Evolutionary conservation across 2,113 vertebrate genomes (phyloP).

Genomic region (Phaetusa simplex): DNA sequence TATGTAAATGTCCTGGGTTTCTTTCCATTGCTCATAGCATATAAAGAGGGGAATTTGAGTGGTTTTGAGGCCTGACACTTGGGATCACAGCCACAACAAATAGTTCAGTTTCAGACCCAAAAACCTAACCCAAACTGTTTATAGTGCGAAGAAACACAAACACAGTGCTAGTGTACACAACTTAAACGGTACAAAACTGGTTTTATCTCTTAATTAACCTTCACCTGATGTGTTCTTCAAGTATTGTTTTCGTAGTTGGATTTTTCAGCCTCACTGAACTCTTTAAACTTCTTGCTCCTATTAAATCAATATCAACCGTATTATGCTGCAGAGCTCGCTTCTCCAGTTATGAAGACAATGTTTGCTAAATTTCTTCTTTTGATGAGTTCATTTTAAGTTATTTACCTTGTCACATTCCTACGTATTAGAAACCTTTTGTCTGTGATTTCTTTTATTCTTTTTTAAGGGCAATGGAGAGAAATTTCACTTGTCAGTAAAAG

Average conservation of each 20-base stretch:
- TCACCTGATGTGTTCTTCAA: neutral
- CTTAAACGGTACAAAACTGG: neutral
- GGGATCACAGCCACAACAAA: neutral
- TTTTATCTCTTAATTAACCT: constrained; percentile 32
- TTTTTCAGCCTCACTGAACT: constrained; percentile 37
- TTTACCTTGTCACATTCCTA: neutral
- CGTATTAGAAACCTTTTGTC: neutral
- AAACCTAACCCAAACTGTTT: neutral
- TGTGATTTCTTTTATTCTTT: neutral
- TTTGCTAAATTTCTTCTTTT: neutral
- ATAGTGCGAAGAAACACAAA: neutral
- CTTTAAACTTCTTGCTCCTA: neutral
- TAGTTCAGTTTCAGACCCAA: neutral
- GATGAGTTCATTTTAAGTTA: neutral
- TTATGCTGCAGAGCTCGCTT: neutral
- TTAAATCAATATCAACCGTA: neutral
- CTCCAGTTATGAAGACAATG: neutral
- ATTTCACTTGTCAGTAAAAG: neutral
- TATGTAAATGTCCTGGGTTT: neutral
- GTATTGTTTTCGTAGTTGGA: neutral
- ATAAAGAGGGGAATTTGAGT: neutral
- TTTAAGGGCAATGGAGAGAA: neutral
- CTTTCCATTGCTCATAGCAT: neutral
- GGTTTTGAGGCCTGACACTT: neutral
- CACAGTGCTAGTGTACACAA: neutral